A percentile compares a stretch with the other conserved stretches of the same genome.
These are phyloP conservation scores for Habropoda laboriosa DNA, from an alignment of 1,140 invertebrate species.

Conservation along the genomic window DNA sequence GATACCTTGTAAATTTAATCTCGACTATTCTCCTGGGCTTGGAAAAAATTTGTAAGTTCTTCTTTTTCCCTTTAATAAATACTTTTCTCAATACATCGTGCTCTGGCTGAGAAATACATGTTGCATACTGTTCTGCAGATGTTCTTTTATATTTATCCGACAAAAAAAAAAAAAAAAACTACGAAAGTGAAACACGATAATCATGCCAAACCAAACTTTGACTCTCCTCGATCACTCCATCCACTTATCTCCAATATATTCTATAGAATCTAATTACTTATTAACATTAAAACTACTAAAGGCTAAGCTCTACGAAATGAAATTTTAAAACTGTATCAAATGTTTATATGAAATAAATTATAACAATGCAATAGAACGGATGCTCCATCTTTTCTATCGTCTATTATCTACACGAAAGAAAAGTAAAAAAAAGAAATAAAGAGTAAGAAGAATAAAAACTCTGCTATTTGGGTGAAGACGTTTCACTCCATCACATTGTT, in stretches of 20 bases:
- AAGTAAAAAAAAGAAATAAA: not conserved
- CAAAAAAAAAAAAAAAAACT: too few relatives aligned
- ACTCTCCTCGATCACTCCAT: slow-evolving; percentile 68
- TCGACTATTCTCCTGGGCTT: not conserved
- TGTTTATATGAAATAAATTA: slow-evolving; percentile 80
- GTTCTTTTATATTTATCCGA: slow-evolving; percentile 52
- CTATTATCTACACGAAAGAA: not conserved
- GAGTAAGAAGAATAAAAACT: not conserved
- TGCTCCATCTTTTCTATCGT: not conserved
- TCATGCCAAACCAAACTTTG: slow-evolving; percentile 75
- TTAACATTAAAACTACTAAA: slow-evolving; percentile 71
- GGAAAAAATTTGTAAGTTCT: not conserved
- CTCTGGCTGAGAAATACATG: not conserved
- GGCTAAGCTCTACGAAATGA: slow-evolving; percentile 70
- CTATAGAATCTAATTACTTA: slow-evolving; percentile 71
- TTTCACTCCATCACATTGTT: not conserved
- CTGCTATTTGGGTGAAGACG: not conserved
- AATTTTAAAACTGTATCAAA: slow-evolving; percentile 77
- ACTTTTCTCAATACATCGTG: not conserved
- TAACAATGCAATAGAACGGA: slow-evolving; percentile 63
- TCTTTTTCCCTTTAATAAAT: slow-evolving; percentile 8
- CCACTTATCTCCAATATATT: slow-evolving; percentile 72
- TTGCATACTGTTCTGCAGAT: slow-evolving; percentile 40
- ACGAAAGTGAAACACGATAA: slow-evolving; percentile 61
- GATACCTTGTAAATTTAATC: slow-evolving; percentile 35